These are phyloP conservation scores for Rhineura floridana DNA, from an alignment of 2,113 vertebrate species.

Conservation along the genomic window DNA sequence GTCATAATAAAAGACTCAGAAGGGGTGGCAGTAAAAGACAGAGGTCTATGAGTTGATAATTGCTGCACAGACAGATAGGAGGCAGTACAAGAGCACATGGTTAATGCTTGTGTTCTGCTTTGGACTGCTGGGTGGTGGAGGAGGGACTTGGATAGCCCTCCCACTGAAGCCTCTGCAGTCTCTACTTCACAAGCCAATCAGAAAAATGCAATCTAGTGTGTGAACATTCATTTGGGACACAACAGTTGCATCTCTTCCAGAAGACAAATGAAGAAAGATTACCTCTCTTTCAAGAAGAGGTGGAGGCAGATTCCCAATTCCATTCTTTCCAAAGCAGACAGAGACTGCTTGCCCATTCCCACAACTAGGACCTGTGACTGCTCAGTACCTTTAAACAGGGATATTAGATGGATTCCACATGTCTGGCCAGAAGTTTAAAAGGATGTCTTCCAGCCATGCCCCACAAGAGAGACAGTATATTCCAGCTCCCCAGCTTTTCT, in stretches of 20 bases:
- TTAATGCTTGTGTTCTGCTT: constrained; percentile 32
- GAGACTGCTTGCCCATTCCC: neutral
- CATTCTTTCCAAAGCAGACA: neutral
- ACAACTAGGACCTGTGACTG: too few species aligned
- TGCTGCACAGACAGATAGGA: constrained; percentile 67
- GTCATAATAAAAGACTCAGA: neutral
- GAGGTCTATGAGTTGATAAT: constrained; percentile 25
- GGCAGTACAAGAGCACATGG: constrained; percentile 75
- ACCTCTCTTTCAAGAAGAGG: neutral
- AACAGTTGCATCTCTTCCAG: constrained; percentile 10
- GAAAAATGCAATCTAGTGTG: constrained; percentile 1
- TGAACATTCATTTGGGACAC: neutral
- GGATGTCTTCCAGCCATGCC: neutral
- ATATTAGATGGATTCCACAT: neutral
- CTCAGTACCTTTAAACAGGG: neutral
- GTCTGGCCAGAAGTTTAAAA: neutral
- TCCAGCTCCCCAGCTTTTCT: neutral
- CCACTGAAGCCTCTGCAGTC: neutral
- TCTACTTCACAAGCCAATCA: neutral
- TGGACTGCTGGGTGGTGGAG: constrained; percentile 2
- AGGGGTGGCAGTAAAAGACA: neutral
- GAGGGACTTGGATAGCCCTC: neutral
- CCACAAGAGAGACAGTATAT: neutral
- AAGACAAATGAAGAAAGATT: neutral
- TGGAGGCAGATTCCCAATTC: neutral